Evolutionary conservation across 2,113 vertebrate genomes (phyloP), one percentile per base, ranked within the genome.

Genomic region (Tyto alba): DNA sequence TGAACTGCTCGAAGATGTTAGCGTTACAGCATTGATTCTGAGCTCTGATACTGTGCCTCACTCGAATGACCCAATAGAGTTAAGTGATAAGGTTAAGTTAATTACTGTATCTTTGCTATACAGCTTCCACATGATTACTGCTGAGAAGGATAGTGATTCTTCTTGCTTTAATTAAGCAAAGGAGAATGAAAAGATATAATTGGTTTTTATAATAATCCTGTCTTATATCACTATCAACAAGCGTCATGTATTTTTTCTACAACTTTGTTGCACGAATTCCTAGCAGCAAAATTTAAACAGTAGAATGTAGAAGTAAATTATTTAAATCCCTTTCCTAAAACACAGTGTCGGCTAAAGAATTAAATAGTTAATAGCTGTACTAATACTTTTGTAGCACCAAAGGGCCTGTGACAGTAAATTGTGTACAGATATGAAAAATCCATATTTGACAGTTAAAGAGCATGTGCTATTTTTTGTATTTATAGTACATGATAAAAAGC

Each of bases 161-260:
- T 98, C 98, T 98, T 98, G 97, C 98, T 98, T 99, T 99, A 99
- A 99, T 99, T 99, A 99, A 99, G 98, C 97, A 98, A 98, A 99
- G 98, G 98, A 98, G 98, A 98, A 98, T 98, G 98, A 98, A 98
- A 97, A 98, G 98, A 98, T 99, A 98, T 97, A 98, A 98, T 98
- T 98, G 98, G 97, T 94, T 97, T 98, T 98, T 98, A 97, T 98
- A 97, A 97, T 98, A 98, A 97, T 98, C 96, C 96, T 98, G 97
- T 95, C 94, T 96, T 97, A 90, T 97, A 96, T 98, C 96, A 90
- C 90, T 96, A 95, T 95, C 97, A 96, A 94, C 77, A 94, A 94
- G 92, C 95, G 2, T 97, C 89, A 38, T 95, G 56, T 91, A 34
- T 92, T 90, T 89, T 95, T 96, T 86, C 76, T 95, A 64, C 74